Conservation (phyloP, 2,888 invertebrate genomes). For the Drosophila mulleri region DNA sequence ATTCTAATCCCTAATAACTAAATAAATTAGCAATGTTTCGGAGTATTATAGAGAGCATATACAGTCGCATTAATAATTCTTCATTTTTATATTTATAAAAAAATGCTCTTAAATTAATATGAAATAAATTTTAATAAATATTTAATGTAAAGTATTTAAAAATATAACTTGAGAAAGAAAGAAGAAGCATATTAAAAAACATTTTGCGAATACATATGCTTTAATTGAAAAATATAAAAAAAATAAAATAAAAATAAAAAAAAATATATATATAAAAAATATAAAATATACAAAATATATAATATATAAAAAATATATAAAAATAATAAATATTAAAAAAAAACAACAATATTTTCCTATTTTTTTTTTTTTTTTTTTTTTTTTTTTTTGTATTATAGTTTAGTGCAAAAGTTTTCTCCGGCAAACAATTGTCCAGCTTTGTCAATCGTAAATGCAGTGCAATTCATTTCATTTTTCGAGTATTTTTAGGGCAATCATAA, state of each 20-base stretch:
- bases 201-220: too few relatives aligned
- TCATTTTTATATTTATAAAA: not conserved
- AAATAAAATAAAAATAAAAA: too few relatives aligned
- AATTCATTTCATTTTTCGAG: conserved; percentile 27
- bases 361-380: too few relatives aligned
- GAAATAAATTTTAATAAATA: too few relatives aligned
- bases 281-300: not conserved
- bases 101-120: not conserved
- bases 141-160: too few relatives aligned
- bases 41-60: too few relatives aligned
- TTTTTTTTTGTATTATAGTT: not conserved
- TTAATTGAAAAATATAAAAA: too few relatives aligned
- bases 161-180: too few relatives aligned
- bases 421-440: not conserved
- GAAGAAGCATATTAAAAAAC: too few relatives aligned
- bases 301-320: not conserved
- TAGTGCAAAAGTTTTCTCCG: not conserved
- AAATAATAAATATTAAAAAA: not conserved
- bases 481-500: conserved; percentile 36
- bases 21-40: too few relatives aligned
- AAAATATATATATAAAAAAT: not conserved
- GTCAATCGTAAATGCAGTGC: conserved; percentile 5
- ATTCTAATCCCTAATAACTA: too few relatives aligned
- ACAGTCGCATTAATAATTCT: not conserved
- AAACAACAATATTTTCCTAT: too few relatives aligned